Conservation (phyloP, 2,113 vertebrate genomes). For the Panthera leo region DNA sequence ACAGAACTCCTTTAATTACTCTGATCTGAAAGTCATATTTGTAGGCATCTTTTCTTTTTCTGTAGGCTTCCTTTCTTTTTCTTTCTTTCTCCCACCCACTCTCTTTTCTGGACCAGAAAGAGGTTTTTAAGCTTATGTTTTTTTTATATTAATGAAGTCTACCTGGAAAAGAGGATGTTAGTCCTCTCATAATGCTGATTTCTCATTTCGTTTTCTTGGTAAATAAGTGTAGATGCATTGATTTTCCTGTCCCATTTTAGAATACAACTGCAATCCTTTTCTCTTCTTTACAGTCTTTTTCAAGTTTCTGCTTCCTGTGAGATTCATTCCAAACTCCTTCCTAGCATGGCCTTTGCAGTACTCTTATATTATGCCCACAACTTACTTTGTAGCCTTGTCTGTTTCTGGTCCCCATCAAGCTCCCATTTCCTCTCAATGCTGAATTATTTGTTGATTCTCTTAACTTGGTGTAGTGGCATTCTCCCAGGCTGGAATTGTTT, state of each 20-base stretch:
- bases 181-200: constrained; percentile 23
- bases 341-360: neutral
- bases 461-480: neutral
- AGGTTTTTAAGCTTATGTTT: constrained; percentile 43
- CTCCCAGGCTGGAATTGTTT: neutral
- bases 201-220: constrained; percentile 53
- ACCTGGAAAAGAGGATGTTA: neutral
- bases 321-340: constrained; percentile 2
- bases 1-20: constrained; percentile 50
- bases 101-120: neutral
- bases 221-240: neutral
- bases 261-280: neutral
- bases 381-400: neutral
- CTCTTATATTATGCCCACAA: neutral
- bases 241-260: neutral
- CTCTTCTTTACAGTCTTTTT: neutral
- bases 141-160: constrained; percentile 15
- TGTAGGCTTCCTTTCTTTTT: neutral
- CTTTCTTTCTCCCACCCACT: neutral
- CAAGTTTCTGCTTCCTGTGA: neutral
- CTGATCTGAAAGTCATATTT: constrained; percentile 33
- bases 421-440: neutral
- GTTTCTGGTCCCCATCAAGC: neutral
- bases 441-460: neutral
- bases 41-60: neutral